Conservation (phyloP, 2,888 invertebrate species). For the Zygothrica quintamaculata region DNA sequence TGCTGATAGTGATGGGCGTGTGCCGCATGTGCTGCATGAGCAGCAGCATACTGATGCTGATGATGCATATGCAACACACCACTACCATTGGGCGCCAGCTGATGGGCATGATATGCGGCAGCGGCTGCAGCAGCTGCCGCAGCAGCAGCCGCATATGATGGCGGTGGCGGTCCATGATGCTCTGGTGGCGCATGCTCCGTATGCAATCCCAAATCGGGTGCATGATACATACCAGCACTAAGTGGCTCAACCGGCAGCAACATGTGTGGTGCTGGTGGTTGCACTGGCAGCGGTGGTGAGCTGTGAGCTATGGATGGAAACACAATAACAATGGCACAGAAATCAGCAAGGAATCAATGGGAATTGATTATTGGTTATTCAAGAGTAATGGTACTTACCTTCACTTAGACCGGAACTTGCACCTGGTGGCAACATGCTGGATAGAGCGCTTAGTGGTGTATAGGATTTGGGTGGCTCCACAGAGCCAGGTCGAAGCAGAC, state of each 20-base stretch:
- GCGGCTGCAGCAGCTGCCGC: slow-evolving; percentile 81
- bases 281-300: slow-evolving; percentile 73
- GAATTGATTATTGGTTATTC: no score
- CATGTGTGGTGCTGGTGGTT: slow-evolving; percentile 60
- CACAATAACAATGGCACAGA: not conserved
- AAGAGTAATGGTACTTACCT: slow-evolving; percentile 63
- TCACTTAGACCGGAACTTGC: slow-evolving; percentile 83
- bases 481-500: slow-evolving; percentile 87
- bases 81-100: slow-evolving; percentile 76
- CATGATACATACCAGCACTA: slow-evolving; percentile 79
- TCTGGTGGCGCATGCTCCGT: slow-evolving; percentile 74
- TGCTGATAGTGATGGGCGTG: slow-evolving; percentile 79
- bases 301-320: slow-evolving; percentile 55
- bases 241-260: slow-evolving; percentile 70
- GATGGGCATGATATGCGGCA: slow-evolving; percentile 81
- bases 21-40: slow-evolving; percentile 64
- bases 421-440: slow-evolving; percentile 94
- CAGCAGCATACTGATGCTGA: slow-evolving; percentile 78
- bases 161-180: slow-evolving; percentile 81
- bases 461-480: slow-evolving; percentile 88
- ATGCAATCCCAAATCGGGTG: slow-evolving; percentile 79
- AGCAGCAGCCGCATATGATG: slow-evolving; percentile 79
- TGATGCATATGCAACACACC: slow-evolving; percentile 70
- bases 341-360: not conserved
- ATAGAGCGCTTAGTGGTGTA: slow-evolving; percentile 92